phyloP scores from a whole-genome alignment of 2,888 invertebrate species.

The Ariolimax columbianus region DNA sequence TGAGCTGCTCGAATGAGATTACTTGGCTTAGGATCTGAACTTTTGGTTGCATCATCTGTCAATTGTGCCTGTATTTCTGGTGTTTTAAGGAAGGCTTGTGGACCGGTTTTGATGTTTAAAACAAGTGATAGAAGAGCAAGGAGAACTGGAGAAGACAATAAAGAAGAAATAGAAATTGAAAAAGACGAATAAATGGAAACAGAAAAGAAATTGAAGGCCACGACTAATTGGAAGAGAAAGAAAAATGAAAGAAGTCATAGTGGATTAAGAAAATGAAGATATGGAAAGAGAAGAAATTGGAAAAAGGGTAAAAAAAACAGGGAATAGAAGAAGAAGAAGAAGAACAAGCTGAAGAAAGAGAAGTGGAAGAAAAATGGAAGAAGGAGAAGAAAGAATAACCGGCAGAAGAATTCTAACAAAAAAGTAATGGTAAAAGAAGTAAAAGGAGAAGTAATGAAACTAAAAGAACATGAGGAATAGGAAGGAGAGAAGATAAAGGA shows the following conservation, averaged over 20 bases:
- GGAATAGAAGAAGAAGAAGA: not conserved
- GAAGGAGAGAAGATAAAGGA: too few relatives aligned
- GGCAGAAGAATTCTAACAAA: not conserved
- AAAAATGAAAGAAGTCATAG: not conserved
- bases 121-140: too few relatives aligned
- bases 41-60: too few relatives aligned
- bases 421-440: not conserved
- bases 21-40: too few relatives aligned
- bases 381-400: not conserved
- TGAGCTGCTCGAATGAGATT: too few relatives aligned
- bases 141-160: not conserved
- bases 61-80: too few relatives aligned
- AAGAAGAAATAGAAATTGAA: not conserved
- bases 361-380: not conserved
- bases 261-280: not conserved
- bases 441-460: too few relatives aligned
- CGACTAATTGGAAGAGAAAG: not conserved
- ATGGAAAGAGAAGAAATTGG: too few relatives aligned
- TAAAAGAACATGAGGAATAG: too few relatives aligned
- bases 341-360: not conserved
- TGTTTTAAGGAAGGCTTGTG: too few relatives aligned
- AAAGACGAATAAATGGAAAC: not conserved
- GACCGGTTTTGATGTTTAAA: too few relatives aligned
- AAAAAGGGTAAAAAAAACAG: not conserved
- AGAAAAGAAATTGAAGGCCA: not conserved